Percentiles rank a stretch among this genome's conserved stretches.
Conservation (phyloP, 2,888 invertebrate species). For the Meghimatium bilineatum region DNA sequence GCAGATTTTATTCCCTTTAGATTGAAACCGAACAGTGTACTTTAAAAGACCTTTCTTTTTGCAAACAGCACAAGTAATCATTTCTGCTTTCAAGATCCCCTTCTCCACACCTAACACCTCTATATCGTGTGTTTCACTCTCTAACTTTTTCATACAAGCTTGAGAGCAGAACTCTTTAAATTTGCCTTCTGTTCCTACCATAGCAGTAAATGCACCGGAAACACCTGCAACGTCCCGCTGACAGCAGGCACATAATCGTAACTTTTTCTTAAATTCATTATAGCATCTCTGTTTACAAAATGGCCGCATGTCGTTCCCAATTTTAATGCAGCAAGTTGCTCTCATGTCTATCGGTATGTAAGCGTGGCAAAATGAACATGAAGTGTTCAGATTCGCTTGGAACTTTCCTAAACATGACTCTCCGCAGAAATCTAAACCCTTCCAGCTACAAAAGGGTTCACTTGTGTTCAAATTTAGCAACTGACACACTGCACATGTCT, state of each 20-base stretch:
- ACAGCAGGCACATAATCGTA: conserved; percentile 94
- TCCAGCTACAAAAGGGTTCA: conserved; percentile 51
- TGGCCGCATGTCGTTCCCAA: conserved; percentile 92
- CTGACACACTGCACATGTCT: conserved; percentile 71
- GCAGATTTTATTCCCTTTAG: conserved; percentile 80
- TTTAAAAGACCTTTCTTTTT: conserved; percentile 85
- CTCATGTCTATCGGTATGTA: conserved; percentile 87
- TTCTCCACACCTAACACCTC: conserved; percentile 59
- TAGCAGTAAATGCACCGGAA: conserved; percentile 87
- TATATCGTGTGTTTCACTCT: conserved; percentile 65
- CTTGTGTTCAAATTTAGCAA: conserved; percentile 67
- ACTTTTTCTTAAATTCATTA: conserved; percentile 90
- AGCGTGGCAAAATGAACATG: conserved; percentile 89
- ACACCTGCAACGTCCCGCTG: conserved; percentile 86
- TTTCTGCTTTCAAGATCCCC: conserved; percentile 54
- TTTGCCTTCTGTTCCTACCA: conserved; percentile 90
- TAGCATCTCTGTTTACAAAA: conserved; percentile 92
- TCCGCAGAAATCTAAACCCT: conserved; percentile 95
- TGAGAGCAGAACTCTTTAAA: conserved; percentile 84
- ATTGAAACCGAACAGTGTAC: conserved; percentile 81
- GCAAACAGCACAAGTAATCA: conserved; percentile 86
- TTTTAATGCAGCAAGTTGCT: conserved; percentile 94
- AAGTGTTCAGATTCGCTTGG: conserved; percentile 85
- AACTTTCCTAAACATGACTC: conserved; percentile 90
- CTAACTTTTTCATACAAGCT: conserved; percentile 85